Conservation (phyloP, 1,140 invertebrate genomes). For the Anagrus nilaparvatae region DNA sequence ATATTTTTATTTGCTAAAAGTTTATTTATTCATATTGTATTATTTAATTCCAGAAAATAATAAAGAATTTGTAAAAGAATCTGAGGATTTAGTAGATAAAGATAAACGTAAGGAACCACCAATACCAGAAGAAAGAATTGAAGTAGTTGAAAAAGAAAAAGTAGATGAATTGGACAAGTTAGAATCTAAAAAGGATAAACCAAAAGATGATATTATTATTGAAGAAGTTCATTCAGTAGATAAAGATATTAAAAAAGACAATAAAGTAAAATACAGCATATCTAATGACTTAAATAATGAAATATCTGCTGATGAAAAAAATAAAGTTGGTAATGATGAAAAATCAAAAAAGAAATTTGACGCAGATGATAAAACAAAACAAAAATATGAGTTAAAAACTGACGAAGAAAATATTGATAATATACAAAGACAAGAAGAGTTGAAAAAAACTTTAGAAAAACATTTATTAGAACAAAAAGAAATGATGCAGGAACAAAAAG, state of each 20-base stretch:
- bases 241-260: too few species aligned
- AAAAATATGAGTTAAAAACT: constrained; percentile 38
- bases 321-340: too few species aligned
- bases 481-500: constrained; percentile 43
- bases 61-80: constrained; percentile 34
- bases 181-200: constrained; percentile 19
- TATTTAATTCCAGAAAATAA: too few species aligned
- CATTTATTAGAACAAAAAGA: constrained; percentile 48
- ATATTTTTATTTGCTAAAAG: constrained; percentile 21
- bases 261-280: too few species aligned
- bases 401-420: constrained; percentile 25
- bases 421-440: constrained; percentile 37
- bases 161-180: too few species aligned
- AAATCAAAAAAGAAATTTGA: constrained; percentile 5
- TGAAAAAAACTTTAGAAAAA: constrained; percentile 47
- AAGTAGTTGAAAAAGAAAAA: constrained; percentile 18
- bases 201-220: constrained; percentile 13
- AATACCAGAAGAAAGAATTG: constrained; percentile 39
- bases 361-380: constrained; percentile 38
- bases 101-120: constrained; percentile 42
- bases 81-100: constrained; percentile 20
- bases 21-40: too few species aligned
- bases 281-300: too few species aligned
- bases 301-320: too few species aligned
- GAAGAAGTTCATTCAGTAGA: too few species aligned